phyloP scores from a whole-genome alignment of 1,140 invertebrate genomes.

The Paraescarpia echinospica region DNA sequence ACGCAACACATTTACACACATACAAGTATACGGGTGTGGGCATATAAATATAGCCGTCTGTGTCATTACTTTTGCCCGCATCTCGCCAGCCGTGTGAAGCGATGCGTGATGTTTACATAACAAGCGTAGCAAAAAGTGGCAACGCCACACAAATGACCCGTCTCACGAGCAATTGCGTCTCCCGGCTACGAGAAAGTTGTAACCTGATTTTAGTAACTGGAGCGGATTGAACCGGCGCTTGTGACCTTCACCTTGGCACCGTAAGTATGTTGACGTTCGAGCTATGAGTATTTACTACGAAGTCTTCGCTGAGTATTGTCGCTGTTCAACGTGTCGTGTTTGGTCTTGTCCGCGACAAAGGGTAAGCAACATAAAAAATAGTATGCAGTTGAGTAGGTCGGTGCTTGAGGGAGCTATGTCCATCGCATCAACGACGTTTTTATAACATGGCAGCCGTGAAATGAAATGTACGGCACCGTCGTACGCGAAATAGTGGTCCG shows the following conservation, averaged over 20 bases:
- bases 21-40: no score
- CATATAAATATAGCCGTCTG: background rate
- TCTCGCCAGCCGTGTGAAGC: background rate
- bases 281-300: background rate
- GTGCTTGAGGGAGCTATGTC: background rate
- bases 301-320: background rate
- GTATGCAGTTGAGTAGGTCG: background rate
- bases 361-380: background rate
- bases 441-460: background rate
- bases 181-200: background rate
- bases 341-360: background rate
- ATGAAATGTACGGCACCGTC: background rate
- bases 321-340: background rate
- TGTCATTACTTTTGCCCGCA: background rate
- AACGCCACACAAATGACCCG: background rate
- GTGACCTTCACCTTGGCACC: background rate
- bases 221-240: background rate
- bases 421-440: background rate
- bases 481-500: background rate
- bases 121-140: background rate
- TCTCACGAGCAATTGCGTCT: no score
- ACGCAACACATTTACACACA: no score
- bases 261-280: background rate
- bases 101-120: background rate
- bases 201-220: background rate